Conservation (phyloP, 2,797 vertebrate species). For the Sebastes taczanowskii region DNA sequence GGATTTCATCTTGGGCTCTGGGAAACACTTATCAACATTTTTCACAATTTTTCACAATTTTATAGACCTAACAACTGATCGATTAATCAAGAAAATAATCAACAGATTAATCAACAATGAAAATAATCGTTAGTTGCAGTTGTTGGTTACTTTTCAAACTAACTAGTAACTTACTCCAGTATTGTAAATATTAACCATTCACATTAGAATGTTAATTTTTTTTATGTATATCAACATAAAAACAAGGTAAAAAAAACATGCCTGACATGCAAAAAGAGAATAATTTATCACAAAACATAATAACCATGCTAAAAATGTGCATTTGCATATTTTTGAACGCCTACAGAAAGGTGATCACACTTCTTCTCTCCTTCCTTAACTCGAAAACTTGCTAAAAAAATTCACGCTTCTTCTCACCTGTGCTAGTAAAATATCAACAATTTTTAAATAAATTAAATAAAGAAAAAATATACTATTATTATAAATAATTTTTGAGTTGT, state of each 20-base stretch:
- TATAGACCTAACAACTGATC: too few relatives aligned
- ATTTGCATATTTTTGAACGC: not conserved
- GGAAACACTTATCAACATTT: too few relatives aligned
- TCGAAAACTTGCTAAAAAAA: too few relatives aligned
- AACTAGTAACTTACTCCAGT: not conserved
- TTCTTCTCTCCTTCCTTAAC: not conserved
- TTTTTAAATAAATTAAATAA: not conserved
- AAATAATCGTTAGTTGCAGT: too few relatives aligned
- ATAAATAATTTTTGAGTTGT: not conserved
- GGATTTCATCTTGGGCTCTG: too few relatives aligned
- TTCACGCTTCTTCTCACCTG: not conserved
- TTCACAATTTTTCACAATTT: too few relatives aligned
- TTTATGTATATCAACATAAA: not conserved
- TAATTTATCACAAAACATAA: not conserved
- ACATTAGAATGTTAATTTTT: not conserved
- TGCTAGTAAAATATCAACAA: not conserved
- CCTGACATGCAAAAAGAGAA: not conserved
- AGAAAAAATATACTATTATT: not conserved
- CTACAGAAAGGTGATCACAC: not conserved
- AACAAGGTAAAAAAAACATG: not conserved
- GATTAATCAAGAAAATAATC: too few relatives aligned
- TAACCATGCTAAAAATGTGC: not conserved
- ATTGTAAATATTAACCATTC: not conserved
- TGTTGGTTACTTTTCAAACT: not conserved
- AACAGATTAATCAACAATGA: too few relatives aligned